A percentile compares a stretch with the other conserved stretches of the same genome.
phyloP scores from a whole-genome alignment of 2,797 vertebrate species.

The Anisognathus igniventris region DNA sequence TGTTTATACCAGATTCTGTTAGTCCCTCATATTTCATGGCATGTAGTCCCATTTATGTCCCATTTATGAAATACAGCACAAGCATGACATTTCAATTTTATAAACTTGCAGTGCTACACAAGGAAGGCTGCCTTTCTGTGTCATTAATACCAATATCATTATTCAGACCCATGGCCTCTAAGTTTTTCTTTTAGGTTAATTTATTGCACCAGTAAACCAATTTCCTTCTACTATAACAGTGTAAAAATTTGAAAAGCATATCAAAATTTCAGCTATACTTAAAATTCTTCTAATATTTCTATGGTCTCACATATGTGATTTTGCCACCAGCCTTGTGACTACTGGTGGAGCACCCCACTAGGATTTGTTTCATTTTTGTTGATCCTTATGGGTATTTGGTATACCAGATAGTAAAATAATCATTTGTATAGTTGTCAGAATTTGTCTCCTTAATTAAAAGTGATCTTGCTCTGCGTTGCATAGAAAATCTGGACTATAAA shows the following conservation, averaged over 20 bases:
- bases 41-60: slow-evolving; percentile 15
- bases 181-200: slow-evolving; percentile 15
- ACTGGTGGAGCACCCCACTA: not conserved
- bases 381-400: not conserved
- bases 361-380: not conserved
- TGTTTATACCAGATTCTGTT: not conserved
- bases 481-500: not conserved
- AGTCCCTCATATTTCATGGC: slow-evolving; percentile 2
- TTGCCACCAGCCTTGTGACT: not conserved
- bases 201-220: slow-evolving; percentile 30
- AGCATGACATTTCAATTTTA: slow-evolving; percentile 50
- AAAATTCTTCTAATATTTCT: not conserved
- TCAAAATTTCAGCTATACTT: not conserved
- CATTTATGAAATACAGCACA: not conserved
- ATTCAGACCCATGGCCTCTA: slow-evolving; percentile 21
- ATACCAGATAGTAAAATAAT: not conserved
- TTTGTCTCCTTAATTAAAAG: not conserved
- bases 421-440: not conserved
- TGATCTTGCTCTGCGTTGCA: not conserved
- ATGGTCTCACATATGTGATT: not conserved
- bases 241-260: not conserved
- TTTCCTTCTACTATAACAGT: not conserved
- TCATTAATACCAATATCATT: slow-evolving; percentile 35
- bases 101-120: not conserved
- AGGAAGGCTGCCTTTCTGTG: not conserved